Evolutionary conservation across 2,888 invertebrate genomes (phyloP), one percentile per base, ranked within the genome.

Genomic region (Cotesia congregata): DNA sequence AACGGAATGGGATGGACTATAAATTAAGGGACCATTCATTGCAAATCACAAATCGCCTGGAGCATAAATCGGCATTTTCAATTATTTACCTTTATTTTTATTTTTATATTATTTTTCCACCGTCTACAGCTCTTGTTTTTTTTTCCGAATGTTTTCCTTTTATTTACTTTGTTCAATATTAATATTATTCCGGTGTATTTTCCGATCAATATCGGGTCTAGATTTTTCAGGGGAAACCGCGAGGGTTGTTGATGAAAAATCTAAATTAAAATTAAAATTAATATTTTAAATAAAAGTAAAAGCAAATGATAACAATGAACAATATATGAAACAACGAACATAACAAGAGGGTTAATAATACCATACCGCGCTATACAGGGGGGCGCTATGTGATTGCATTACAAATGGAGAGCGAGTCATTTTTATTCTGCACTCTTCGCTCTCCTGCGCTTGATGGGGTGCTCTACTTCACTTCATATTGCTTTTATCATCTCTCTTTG

Each of bases 11-110:
- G 72, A 40, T 50, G 65, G 81, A 80, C 83, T 82, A 81, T 50
- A 82, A 85, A 85, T 85, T 84, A 84, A 84, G 83, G 83, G 83
- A 79, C 79, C 81, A 84, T 84, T 84, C 83, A 83, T 79, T 80
- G 82, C 79, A 84, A 85, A 83, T 85, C 83, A 82, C 81, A 75
- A 76, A 40, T 72, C 68, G 72, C 73, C 69, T 62, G 67, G 71
- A 67, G 73, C 64, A 41, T 65, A 30, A 59, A 65, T 67, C 67
- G 73, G 41, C 20, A 67, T 73, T 67, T 67, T 41, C 73, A 73
- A 65, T 41, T 65, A 71, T 65, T 50, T 72, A 72, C 65, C 40
- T 20, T 64, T 41, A 9, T 65, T 6, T 20, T 65, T 17, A 30
- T 67, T 9, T 73, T 38, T 17, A 59, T 59, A 30, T 73, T 67